These are phyloP conservation scores for Catagonus wagneri DNA, from an alignment of 2,113 vertebrate genomes.

Conservation along the genomic window DNA sequence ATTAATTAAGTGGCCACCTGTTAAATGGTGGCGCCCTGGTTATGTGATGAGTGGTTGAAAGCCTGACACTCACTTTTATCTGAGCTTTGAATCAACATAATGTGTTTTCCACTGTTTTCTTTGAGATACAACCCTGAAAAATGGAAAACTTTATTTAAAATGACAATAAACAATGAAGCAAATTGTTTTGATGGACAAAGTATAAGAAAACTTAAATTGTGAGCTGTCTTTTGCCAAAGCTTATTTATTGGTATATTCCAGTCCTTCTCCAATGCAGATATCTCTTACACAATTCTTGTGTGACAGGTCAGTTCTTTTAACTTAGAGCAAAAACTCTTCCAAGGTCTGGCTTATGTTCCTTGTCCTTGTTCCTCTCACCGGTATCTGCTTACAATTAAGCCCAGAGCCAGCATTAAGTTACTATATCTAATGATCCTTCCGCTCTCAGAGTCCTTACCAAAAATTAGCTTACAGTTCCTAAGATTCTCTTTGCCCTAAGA, in stretches of 20 bases:
- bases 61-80: constrained; percentile 64
- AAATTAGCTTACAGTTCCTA: constrained; percentile 70
- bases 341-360: constrained; percentile 64
- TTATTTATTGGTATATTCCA: constrained; percentile 37
- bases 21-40: constrained; percentile 43
- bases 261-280: constrained; percentile 11
- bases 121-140: constrained; percentile 31
- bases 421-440: constrained; percentile 57
- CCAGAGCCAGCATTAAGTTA: constrained; percentile 63
- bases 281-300: constrained; percentile 26
- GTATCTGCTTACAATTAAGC: constrained; percentile 75
- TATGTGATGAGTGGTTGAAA: constrained; percentile 65
- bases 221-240: neutral
- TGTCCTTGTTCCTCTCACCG: constrained; percentile 63
- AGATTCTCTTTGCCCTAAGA: constrained; percentile 53
- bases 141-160: constrained; percentile 50
- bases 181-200: neutral
- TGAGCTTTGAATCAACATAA: constrained; percentile 60
- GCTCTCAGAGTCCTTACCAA: constrained; percentile 55
- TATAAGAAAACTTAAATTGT: neutral
- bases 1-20: constrained; percentile 67
- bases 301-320: constrained; percentile 63
- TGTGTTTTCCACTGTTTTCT: constrained; percentile 67
- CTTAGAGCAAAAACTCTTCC: constrained; percentile 40
- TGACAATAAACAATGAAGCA: neutral